Evolutionary conservation across 2,797 vertebrate species (phyloP).

Genomic region (Sebastolobus altivelis): DNA sequence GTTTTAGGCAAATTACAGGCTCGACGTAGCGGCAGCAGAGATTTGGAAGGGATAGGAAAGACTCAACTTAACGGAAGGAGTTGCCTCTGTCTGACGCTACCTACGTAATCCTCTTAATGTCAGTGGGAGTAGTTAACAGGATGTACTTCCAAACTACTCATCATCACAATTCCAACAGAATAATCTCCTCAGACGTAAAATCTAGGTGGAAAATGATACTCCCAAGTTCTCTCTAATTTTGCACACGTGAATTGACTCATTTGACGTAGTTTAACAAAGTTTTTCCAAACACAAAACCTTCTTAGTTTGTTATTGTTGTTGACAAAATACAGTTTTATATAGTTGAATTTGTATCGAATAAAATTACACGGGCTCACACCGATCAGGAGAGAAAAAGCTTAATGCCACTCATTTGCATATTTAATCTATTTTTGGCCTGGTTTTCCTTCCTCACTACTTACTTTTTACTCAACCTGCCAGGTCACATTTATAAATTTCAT

Average conservation of each 20-base stretch:
- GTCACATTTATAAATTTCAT: constrained; percentile 47
- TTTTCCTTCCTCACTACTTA: constrained; percentile 35
- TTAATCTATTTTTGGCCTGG: constrained; percentile 39
- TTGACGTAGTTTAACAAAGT: constrained; percentile 64
- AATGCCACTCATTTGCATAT: constrained; percentile 37
- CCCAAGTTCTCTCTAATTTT: constrained; percentile 61
- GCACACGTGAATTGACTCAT: constrained; percentile 56
- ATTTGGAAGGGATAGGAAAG: constrained; percentile 82
- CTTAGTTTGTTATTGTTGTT: constrained; percentile 17
- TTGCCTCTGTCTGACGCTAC: constrained; percentile 83
- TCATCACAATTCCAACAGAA: constrained; percentile 82
- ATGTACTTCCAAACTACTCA: constrained; percentile 86
- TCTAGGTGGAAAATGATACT: constrained; percentile 74
- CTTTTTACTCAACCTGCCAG: constrained; percentile 40
- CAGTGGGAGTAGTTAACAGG: constrained; percentile 86
- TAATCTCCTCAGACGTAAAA: constrained; percentile 82
- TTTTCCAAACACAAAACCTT: constrained; percentile 44
- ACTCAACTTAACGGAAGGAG: constrained; percentile 82
- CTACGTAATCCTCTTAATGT: constrained; percentile 88
- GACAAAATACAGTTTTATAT: constrained; percentile 3
- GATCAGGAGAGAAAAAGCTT: constrained; percentile 13
- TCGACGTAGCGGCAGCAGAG: constrained; percentile 73
- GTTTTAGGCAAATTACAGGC: constrained; percentile 84
- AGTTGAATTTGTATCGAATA: constrained; percentile 4
- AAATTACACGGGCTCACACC: background rate